These are phyloP conservation scores for Amiota minor DNA, from an alignment of 2,888 invertebrate species.

Conservation along the genomic window DNA sequence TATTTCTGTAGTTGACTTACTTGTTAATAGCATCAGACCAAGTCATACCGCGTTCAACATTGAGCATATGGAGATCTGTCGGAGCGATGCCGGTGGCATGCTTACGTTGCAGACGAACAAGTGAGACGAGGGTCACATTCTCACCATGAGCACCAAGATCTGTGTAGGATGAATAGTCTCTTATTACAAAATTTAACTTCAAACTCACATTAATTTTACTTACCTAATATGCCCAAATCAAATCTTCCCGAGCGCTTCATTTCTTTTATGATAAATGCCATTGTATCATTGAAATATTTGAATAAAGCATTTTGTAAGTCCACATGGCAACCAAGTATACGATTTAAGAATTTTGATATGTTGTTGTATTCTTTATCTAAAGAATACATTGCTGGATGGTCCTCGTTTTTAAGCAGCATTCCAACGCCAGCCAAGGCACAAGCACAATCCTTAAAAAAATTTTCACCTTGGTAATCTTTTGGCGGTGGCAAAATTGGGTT, in stretches of 20 bases:
- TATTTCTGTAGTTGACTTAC: conserved; percentile 63
- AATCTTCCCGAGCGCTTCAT: conserved; percentile 95
- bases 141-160: conserved; percentile 96
- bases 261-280: conserved; percentile 90
- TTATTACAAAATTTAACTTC: background rate
- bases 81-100: conserved; percentile 93
- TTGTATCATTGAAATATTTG: conserved; percentile 96
- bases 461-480: conserved; percentile 85
- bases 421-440: conserved; percentile 95
- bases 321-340: conserved; percentile 97
- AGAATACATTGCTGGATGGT: conserved; percentile 82
- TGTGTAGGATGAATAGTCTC: conserved; percentile 29
- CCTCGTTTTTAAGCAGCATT: conserved; percentile 83
- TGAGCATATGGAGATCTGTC: conserved; percentile 93
- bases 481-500: conserved; percentile 52
- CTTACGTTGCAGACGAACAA: conserved; percentile 86
- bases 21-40: conserved; percentile 91
- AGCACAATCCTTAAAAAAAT: conserved; percentile 95
- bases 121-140: conserved; percentile 86
- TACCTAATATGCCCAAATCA: conserved; percentile 90
- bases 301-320: conserved; percentile 96
- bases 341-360: conserved; percentile 98
- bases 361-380: conserved; percentile 95
- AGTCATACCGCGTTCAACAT: conserved; percentile 91
- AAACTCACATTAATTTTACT: conserved; percentile 35